Conservation (phyloP, 2,797 vertebrate species). For the Crenichthys baileyi region DNA sequence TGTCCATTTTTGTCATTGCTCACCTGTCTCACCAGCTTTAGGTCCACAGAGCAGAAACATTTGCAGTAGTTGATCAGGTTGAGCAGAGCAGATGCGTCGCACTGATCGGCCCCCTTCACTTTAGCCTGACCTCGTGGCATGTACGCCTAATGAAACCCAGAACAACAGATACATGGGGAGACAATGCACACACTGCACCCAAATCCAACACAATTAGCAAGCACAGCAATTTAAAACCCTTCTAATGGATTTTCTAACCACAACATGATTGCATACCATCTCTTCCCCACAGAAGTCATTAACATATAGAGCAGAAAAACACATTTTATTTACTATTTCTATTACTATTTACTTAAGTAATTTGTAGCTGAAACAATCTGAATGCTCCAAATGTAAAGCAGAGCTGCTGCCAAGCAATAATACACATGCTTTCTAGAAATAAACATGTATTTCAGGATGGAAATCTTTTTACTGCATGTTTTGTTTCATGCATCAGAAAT, state of each 20-base stretch:
- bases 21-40: conserved; percentile 78
- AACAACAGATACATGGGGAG: background rate
- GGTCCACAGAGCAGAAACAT: conserved; percentile 73
- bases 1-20: background rate
- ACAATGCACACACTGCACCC: background rate
- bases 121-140: conserved; percentile 80
- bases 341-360: background rate
- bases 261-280: no score
- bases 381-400: background rate
- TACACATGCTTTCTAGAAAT: no score
- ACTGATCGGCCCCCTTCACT: conserved; percentile 66
- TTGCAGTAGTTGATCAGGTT: conserved; percentile 82
- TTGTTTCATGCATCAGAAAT: background rate
- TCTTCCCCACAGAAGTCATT: no score
- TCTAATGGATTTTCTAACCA: background rate
- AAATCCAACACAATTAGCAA: background rate
- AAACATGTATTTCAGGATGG: background rate
- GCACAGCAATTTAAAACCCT: background rate
- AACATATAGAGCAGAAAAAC: background rate
- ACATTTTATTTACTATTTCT: background rate
- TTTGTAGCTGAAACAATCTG: background rate
- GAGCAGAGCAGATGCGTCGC: conserved; percentile 81
- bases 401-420: background rate
- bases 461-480: background rate
- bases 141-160: conserved; percentile 70